Percentiles rank a stretch among this genome's conserved stretches.
phyloP scores from a whole-genome alignment of 2,113 vertebrate species.

The Gavia stellata region DNA sequence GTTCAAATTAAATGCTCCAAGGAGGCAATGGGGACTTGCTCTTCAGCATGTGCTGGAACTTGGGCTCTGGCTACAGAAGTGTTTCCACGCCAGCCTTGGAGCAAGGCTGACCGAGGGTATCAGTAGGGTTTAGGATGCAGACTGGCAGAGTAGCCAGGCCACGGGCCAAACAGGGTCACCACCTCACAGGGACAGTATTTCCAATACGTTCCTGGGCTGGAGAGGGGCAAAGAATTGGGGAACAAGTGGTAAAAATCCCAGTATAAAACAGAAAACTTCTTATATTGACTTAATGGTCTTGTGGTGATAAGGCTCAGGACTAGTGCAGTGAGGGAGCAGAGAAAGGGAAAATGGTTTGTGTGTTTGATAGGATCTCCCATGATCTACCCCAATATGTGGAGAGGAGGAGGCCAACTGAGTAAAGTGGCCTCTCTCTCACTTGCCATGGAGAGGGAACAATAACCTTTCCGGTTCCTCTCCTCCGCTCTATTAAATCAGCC shows the following conservation, averaged over 20 bases:
- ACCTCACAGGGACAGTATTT: background rate
- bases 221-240: background rate
- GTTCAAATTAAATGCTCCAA: background rate
- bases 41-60: background rate
- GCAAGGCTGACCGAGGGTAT: rapidly evolving
- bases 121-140: background rate
- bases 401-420: background rate
- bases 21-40: background rate
- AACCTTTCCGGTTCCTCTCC: background rate
- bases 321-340: background rate
- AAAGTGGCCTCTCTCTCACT: background rate
- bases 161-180: background rate
- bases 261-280: background rate
- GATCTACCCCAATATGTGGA: background rate
- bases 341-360: background rate
- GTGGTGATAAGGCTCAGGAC: background rate
- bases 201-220: background rate
- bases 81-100: background rate
- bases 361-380: background rate
- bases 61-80: background rate
- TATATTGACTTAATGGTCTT: background rate
- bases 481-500: background rate
- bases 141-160: background rate
- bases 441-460: background rate
- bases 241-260: background rate